These are phyloP conservation scores for Doryteuthis pealeii DNA, from an alignment of 1,140 invertebrate species.

Conservation along the genomic window DNA sequence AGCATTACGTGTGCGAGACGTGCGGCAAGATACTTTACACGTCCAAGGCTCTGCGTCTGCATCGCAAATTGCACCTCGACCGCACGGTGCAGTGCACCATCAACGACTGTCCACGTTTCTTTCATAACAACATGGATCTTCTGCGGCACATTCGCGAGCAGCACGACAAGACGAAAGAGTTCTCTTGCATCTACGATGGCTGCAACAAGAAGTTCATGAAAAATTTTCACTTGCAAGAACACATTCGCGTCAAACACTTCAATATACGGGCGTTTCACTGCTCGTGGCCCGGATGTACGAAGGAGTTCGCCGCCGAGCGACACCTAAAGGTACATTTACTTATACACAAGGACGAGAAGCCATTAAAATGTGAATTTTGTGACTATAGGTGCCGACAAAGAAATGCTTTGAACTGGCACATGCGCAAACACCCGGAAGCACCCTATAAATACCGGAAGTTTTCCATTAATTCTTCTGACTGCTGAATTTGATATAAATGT, in stretches of 20 bases:
- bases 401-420: conserved; percentile 52
- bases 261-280: conserved; percentile 38
- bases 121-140: conserved; percentile 28
- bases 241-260: conserved; percentile 39
- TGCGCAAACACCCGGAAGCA: conserved; percentile 53
- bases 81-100: conserved; percentile 17
- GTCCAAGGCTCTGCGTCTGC: conserved; percentile 25
- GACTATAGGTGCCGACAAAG: conserved; percentile 53
- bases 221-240: conserved; percentile 39
- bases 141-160: conserved; percentile 22
- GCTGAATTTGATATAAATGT: conserved; percentile 1
- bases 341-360: conserved; percentile 80
- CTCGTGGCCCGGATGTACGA: conserved; percentile 41
- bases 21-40: conserved; percentile 31
- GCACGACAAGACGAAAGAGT: conserved; percentile 25
- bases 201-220: conserved; percentile 40
- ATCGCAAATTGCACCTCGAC: conserved; percentile 22
- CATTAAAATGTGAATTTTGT: conserved; percentile 74
- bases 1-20: conserved; percentile 21
- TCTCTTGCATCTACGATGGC: conserved; percentile 36
- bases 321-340: conserved; percentile 75
- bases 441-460: conserved; percentile 29
- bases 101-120: conserved; percentile 28
- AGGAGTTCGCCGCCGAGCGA: conserved; percentile 42
- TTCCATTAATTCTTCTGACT: conserved; percentile 3